Evolutionary conservation across 2,797 vertebrate genomes (phyloP).

Genomic region (Delichon dasypus): DNA sequence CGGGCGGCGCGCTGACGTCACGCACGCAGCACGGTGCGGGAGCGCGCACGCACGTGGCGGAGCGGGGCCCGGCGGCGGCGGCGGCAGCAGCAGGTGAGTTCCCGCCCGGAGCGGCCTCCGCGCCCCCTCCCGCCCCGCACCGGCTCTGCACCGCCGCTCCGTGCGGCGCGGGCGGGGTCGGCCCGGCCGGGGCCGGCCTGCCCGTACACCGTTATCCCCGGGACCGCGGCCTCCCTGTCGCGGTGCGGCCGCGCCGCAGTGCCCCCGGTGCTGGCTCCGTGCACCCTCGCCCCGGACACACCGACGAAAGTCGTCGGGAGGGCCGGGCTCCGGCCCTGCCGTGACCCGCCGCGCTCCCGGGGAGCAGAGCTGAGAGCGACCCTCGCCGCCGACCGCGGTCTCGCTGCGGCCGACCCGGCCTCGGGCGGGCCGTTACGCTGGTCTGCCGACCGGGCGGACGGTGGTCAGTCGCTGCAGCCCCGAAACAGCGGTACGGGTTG

Average conservation of each 20-base stretch:
- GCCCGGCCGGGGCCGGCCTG: background rate
- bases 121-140: background rate
- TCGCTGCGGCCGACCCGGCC: background rate
- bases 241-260: background rate
- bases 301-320: background rate
- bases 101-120: background rate
- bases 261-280: background rate
- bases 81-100: background rate
- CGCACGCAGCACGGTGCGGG: background rate
- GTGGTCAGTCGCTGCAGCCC: background rate
- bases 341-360: background rate
- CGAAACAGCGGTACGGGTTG: background rate
- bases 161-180: no score
- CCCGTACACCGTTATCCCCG: background rate
- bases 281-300: background rate
- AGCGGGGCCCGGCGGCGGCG: background rate
- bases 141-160: fast-evolving
- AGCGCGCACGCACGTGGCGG: background rate
- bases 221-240: background rate
- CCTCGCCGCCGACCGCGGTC: background rate
- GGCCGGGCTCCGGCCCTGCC: background rate
- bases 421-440: background rate
- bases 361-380: background rate
- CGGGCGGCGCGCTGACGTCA: background rate
- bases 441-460: background rate